A percentile compares a stretch with the other conserved stretches of the same genome.
Conservation (phyloP, 2,113 vertebrate species). For the Sorex araneus region DNA sequence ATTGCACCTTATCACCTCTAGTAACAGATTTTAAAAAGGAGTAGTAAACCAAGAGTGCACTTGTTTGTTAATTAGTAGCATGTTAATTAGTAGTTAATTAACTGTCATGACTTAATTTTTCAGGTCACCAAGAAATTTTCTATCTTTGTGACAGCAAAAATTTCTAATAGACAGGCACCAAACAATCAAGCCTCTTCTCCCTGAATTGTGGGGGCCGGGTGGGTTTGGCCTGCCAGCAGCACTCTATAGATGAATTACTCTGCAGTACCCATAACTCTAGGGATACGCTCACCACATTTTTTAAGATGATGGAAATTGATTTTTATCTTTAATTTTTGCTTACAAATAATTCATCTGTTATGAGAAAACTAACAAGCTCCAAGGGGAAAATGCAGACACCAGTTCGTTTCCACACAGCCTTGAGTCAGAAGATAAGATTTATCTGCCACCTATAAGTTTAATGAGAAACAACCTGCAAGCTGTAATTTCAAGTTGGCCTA, state of each 20-base stretch:
- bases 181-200: background rate
- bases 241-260: constrained; percentile 43
- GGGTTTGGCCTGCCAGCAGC: constrained; percentile 18
- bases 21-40: background rate
- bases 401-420: constrained; percentile 51
- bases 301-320: constrained; percentile 76
- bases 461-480: constrained; percentile 39
- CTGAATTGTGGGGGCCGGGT: background rate
- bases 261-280: constrained; percentile 39
- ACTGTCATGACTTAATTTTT: background rate
- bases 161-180: background rate
- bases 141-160: background rate
- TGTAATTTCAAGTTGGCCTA: constrained; percentile 55
- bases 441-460: constrained; percentile 39
- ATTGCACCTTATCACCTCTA: background rate
- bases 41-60: background rate
- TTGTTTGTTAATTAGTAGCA: constrained; percentile 31
- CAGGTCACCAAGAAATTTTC: background rate
- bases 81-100: too few relatives aligned
- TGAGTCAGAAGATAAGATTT: constrained; percentile 61
- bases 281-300: constrained; percentile 60
- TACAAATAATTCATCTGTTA: constrained; percentile 83
- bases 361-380: constrained; percentile 80
- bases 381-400: constrained; percentile 69
- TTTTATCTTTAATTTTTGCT: constrained; percentile 83